Percentiles rank a stretch among this genome's conserved stretches.
phyloP scores from a whole-genome alignment of 2,888 invertebrate genomes.

The Dolomedes plantarius region DNA sequence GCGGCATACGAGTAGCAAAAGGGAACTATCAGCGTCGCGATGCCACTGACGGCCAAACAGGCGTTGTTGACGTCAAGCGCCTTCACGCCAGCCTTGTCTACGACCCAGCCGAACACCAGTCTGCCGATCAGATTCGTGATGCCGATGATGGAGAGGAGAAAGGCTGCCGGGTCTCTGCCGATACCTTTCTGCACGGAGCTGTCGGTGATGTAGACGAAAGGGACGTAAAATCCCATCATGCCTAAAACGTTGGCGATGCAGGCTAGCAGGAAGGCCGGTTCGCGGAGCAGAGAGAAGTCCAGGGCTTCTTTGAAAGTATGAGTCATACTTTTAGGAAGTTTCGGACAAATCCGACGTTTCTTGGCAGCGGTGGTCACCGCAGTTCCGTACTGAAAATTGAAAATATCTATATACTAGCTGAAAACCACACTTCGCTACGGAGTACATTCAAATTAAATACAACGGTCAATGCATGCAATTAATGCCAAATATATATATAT shows the following conservation, averaged over 20 bases:
- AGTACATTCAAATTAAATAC: too few species aligned
- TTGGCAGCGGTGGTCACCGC: background rate
- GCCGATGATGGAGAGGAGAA: constrained; percentile 77
- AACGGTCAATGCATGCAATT: too few species aligned
- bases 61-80: constrained; percentile 94
- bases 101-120: constrained; percentile 89
- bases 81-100: constrained; percentile 83
- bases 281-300: constrained; percentile 89
- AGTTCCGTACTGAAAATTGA: constrained; percentile 13
- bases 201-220: constrained; percentile 95
- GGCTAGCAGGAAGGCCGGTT: constrained; percentile 93
- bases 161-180: constrained; percentile 77
- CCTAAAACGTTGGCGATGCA: constrained; percentile 96
- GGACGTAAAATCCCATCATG: constrained; percentile 97
- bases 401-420: too few species aligned
- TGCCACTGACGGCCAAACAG: constrained; percentile 91
- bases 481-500: too few species aligned
- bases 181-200: constrained; percentile 82
- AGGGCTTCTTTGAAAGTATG: constrained; percentile 82
- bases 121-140: constrained; percentile 96
- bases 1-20: constrained; percentile 86
- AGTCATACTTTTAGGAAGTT: constrained; percentile 60
- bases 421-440: too few species aligned
- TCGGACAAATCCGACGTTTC: background rate
- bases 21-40: constrained; percentile 88